A percentile compares a stretch with the other conserved stretches of the same genome.
phyloP scores from a whole-genome alignment of 2,113 vertebrate genomes.

The Odocoileus virginianus region DNA sequence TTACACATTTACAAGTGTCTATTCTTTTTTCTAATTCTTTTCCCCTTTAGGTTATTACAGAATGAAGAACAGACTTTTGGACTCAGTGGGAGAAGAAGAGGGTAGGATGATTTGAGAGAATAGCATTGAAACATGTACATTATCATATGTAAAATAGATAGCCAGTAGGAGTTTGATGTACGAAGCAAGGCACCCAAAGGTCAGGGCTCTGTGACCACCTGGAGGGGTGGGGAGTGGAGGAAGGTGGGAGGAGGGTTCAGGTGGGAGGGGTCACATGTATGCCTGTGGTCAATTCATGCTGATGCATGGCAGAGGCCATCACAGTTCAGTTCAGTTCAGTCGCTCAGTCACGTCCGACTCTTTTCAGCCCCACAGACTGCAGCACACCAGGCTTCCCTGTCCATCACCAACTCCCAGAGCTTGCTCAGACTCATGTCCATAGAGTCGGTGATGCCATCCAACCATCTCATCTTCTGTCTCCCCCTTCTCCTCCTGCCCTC shows the following conservation, averaged over 20 bases:
- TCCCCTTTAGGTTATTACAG: not conserved
- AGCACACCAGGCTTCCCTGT: not conserved
- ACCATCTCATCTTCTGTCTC: not conserved
- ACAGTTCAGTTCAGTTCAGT: not conserved
- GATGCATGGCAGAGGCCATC: not conserved
- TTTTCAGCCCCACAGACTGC: not conserved
- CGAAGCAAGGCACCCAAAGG: not conserved
- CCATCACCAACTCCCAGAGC: not conserved
- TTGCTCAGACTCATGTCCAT: not conserved
- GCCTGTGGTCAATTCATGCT: not conserved
- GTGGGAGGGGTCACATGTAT: not conserved
- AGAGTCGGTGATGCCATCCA: not conserved
- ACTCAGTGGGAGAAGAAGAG: not conserved
- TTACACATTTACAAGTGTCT: not conserved
- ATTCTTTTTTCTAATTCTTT: not conserved
- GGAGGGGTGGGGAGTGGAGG: not conserved
- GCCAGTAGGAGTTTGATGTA: not conserved
- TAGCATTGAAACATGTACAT: not conserved
- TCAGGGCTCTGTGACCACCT: not conserved
- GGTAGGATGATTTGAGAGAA: not conserved
- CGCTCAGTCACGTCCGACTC: rapidly evolving
- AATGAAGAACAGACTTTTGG: not conserved
- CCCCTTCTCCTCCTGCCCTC: not conserved
- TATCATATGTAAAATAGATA: not conserved
- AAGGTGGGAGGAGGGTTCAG: not conserved